Base-by-base conservation (phyloP, 2,888 invertebrate genomes). In the Macrosoma leucophasiata region DNA sequence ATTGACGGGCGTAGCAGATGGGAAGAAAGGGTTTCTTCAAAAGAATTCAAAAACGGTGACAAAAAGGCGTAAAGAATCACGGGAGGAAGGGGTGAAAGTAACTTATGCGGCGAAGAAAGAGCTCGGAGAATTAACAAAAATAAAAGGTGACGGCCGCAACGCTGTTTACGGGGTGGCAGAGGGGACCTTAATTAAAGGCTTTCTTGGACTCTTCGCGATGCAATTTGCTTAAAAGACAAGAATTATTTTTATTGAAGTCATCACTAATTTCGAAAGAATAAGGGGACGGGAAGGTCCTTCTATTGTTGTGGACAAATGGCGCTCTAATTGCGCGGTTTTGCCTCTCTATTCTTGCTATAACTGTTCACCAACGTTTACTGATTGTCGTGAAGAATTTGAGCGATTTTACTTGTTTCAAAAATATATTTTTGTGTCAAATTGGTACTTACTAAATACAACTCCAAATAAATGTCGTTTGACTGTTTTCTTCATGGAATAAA, bases 231-330 rank as follows among this genome's bases (percentile, higher is more conserved):
- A 81, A 82, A 84, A 82, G 84, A 84, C 82, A 81, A 79, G 84
- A 84, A 84, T 84, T 84, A 84, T 84, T 84, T 84, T 84, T 84
- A 84, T 84, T 84, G 84, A 82, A 84, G 84, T 81, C 84, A 84
- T 84, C 84, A 82, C 82, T 84, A 84, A 84, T 84, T 84, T 82
- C 64, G 55, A 52, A 59, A 66, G 69, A 67, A 71, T 70, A 69
- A 62, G 64, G 63, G 63, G 66, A 58, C 55, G 44, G 45, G 43
- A 50, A 44, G 60, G 50, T 55, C 51, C 58, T 46, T 54, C 76
- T 59, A 74, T 84, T 84, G 82, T 84, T 78, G 64, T 67, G 71
- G 68, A 68, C 74, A 69, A 84, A 84, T 81, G 78, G 75, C 58
- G 54, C 62, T 55, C 61, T 79, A 81, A 84, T 84, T 81, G 81